phyloP scores from a whole-genome alignment of 2,113 vertebrate species.

The Tichodroma muraria region DNA sequence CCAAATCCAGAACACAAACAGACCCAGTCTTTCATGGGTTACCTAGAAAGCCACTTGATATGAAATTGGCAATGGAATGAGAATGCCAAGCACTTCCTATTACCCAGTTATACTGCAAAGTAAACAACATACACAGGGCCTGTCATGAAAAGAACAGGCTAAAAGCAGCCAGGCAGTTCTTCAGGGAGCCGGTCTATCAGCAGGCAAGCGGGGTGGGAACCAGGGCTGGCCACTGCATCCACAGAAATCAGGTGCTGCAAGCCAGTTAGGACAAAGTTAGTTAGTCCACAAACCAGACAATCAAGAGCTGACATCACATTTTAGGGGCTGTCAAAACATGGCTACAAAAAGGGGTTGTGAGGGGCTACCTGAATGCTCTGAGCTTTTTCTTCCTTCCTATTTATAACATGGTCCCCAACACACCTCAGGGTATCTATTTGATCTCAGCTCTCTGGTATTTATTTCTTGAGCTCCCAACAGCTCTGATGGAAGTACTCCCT shows the following conservation, averaged over 20 bases:
- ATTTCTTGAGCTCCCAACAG: background rate
- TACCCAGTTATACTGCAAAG: rapidly evolving
- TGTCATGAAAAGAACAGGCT: background rate
- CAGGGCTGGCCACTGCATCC: background rate
- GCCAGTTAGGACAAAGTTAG: background rate
- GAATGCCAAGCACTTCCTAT: background rate
- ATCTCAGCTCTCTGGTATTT: background rate
- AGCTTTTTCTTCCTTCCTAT: background rate
- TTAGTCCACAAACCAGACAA: background rate
- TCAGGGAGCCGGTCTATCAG: background rate
- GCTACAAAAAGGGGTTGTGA: background rate
- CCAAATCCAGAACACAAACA: background rate
- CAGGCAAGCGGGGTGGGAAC: background rate
- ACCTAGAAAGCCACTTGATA: background rate
- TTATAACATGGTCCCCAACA: background rate
- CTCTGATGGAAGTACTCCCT: background rate
- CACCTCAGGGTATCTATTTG: background rate
- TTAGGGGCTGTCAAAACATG: background rate
- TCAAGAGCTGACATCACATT: background rate
- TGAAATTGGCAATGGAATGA: background rate
- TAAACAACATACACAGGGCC: background rate
- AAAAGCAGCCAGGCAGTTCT: background rate
- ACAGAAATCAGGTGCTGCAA: background rate
- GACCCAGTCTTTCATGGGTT: background rate
- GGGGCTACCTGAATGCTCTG: background rate